Evolutionary conservation across 1,140 invertebrate species (phyloP), one percentile per base, ranked within the genome.

Genomic region (Atta colombica): DNA sequence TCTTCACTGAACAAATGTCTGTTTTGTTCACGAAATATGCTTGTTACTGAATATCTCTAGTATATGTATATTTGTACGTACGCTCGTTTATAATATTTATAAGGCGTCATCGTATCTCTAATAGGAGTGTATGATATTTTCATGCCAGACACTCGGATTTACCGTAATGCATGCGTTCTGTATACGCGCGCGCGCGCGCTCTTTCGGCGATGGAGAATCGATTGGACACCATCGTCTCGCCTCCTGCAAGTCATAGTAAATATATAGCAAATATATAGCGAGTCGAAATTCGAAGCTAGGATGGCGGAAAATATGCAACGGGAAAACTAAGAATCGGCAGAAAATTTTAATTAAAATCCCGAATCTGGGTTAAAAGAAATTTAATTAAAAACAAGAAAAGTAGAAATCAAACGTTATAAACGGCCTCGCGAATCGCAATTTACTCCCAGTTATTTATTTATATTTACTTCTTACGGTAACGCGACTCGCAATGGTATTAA

Each of bases 121-220:
- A 84, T 60, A 75, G 69, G 18, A 75, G 55, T 6, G 25, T n/a
- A 84, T 81, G 78, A 81, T 75, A 84, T 63, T 84, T 84, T 74
- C 39, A 75, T 51, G 31, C 39, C 49, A n/a, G 80, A 60, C 31
- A 60, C 49, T 25, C 66, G 51, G 61, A 89, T 86, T 89, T 80
- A 75, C 45, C 75, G 63, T 66, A 58, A 58, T 61, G 51, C 65
- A 58, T 58, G 45, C 21, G 21, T 21, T 49, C 45, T 35, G n/a
- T 82, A 74, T 84, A 75, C 39, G 71, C 86, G 25, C n/a, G 25
- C 25, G 25, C 25, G 60, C 86, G 25, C n/a, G 60, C 45, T 86
- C 85, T 89, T 80, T 89, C 55, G 69, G 61, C 61, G 88, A 82
- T 86, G 68, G 74, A 60, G 88, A 71, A 89, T 89, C 88, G 88